phyloP scores from a whole-genome alignment of 1,140 invertebrate species.

The Tyrophagus putrescentiae region DNA sequence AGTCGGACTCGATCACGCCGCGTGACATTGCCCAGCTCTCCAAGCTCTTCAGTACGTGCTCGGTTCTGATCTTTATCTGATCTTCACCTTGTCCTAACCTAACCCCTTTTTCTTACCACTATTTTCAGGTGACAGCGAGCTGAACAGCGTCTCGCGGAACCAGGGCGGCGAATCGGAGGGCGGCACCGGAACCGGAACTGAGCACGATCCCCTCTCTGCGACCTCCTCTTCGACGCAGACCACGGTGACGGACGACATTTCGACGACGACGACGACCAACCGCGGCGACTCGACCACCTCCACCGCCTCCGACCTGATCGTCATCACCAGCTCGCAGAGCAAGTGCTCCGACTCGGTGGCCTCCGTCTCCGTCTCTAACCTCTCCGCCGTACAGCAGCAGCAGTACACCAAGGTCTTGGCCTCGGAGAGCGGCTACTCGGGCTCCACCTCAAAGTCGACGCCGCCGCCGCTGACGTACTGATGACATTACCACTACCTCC shows the following conservation, averaged over 20 bases:
- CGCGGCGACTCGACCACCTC: too few species aligned
- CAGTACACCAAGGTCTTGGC: conserved; percentile 9
- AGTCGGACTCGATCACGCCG: conserved; percentile 16
- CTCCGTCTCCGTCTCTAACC: background rate
- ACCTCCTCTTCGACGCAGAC: background rate
- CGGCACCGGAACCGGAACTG: background rate
- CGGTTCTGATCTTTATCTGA: background rate
- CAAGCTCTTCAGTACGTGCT: conserved; percentile 21
- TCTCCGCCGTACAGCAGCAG: too few species aligned
- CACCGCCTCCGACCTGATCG: conserved; percentile 9
- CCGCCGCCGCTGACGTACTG: too few species aligned
- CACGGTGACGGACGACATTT: background rate
- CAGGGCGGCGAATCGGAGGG: background rate
- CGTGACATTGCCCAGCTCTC: conserved; percentile 23
- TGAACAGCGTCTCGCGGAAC: background rate
- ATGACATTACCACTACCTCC: conserved; percentile 8
- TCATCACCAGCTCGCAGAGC: background rate
- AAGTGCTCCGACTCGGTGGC: background rate
- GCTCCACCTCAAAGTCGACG: background rate
- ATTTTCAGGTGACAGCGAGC: background rate
- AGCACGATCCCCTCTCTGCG: background rate
- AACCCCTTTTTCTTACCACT: too few species aligned
- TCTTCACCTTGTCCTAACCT: background rate
- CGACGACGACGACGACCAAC: background rate
- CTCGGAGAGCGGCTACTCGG: conserved; percentile 13